These are phyloP conservation scores for Lysandra bellargus DNA, from an alignment of 2,888 invertebrate genomes.

Conservation along the genomic window DNA sequence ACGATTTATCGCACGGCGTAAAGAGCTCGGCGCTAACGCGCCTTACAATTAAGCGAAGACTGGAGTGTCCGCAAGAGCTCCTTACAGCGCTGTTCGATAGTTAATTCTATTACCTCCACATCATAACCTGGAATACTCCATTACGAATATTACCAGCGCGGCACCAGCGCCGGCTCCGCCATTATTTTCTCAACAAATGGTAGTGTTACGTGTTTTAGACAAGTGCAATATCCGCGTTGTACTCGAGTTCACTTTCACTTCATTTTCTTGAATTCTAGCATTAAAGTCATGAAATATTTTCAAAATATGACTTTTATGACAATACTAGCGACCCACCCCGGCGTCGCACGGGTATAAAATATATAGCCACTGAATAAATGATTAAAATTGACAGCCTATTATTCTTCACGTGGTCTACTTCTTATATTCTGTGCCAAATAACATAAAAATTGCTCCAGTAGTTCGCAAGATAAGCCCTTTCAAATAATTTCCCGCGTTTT, in stretches of 20 bases:
- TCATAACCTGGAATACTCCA: slow-evolving; percentile 22
- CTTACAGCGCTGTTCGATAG: slow-evolving; percentile 24
- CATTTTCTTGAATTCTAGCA: neutral
- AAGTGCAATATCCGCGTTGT: neutral
- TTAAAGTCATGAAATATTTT: neutral
- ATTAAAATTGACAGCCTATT: too few species aligned
- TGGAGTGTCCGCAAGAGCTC: slow-evolving; percentile 27
- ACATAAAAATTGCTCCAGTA: too few species aligned
- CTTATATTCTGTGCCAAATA: too few species aligned
- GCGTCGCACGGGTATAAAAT: too few species aligned
- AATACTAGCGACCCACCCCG: too few species aligned
- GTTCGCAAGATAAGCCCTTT: too few species aligned
- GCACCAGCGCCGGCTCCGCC: neutral
- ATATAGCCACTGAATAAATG: too few species aligned
- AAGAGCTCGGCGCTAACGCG: neutral
- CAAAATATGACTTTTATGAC: neutral
- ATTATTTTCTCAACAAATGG: slow-evolving; percentile 7
- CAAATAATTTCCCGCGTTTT: too few species aligned
- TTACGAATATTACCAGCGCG: slow-evolving; percentile 11
- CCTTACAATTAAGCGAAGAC: slow-evolving; percentile 18
- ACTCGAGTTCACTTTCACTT: neutral
- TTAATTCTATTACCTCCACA: slow-evolving; percentile 24
- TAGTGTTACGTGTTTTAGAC: slow-evolving; percentile 11
- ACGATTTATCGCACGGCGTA: neutral
- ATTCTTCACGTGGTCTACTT: too few species aligned